These are phyloP conservation scores for Phylloscopus trochilus DNA, from an alignment of 2,113 vertebrate species.

Conservation along the genomic window DNA sequence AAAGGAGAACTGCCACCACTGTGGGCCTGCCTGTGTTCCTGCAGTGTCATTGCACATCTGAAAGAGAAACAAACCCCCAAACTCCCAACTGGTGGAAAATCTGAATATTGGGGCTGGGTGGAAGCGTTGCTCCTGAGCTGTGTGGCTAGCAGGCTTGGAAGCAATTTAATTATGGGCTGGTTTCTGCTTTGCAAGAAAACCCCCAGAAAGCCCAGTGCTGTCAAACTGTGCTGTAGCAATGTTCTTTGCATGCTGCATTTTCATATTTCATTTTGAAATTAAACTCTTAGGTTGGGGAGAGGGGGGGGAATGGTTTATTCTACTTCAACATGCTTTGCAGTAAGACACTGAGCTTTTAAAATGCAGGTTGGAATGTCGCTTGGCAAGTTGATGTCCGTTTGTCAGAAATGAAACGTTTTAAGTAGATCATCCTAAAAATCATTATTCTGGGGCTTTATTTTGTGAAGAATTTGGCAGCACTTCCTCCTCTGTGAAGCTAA, in stretches of 20 bases:
- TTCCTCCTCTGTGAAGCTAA: background rate
- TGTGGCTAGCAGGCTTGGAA: background rate
- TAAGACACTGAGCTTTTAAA: background rate
- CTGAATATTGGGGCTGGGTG: background rate
- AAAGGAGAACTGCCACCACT: background rate
- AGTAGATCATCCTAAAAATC: background rate
- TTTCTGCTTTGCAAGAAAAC: background rate
- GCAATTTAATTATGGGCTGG: background rate
- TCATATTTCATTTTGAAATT: background rate
- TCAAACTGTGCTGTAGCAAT: accelerated
- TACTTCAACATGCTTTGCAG: background rate
- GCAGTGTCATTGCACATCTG: background rate
- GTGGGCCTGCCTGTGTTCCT: background rate
- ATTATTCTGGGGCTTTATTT: background rate
- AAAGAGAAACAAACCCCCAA: background rate
- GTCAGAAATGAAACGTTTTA: background rate
- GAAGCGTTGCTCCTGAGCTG: background rate
- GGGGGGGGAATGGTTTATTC: background rate
- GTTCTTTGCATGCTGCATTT: background rate
- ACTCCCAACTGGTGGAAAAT: background rate
- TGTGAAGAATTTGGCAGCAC: background rate
- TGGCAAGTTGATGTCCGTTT: background rate
- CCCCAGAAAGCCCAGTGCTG: background rate
- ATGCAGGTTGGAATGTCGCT: background rate
- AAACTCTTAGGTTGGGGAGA: background rate